Conservation (phyloP, 2,797 vertebrate species). For the Gobionotothen gibberifrons region DNA sequence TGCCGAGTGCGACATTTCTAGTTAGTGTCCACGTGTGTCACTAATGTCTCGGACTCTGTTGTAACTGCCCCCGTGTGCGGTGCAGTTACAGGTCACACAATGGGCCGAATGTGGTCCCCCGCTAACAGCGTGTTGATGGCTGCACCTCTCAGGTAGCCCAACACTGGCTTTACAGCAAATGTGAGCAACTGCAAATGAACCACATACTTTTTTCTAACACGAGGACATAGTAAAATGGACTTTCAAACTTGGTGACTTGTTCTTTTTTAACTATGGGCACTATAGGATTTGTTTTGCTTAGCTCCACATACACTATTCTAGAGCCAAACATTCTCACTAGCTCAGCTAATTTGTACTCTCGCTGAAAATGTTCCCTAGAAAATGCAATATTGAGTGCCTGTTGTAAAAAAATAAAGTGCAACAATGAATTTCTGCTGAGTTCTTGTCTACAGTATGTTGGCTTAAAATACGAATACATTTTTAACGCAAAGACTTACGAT, state of each 20-base stretch:
- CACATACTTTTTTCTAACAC: not conserved
- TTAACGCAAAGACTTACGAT: not conserved
- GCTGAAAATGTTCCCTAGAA: not conserved
- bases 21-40: slow-evolving; percentile 61
- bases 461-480: not conserved
- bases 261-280: not conserved
- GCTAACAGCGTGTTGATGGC: slow-evolving; percentile 23
- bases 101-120: slow-evolving; percentile 61
- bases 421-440: not conserved
- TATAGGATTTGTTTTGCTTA: not conserved
- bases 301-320: not conserved
- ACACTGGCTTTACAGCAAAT: slow-evolving; percentile 36
- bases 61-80: slow-evolving; percentile 38
- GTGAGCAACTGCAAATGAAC: slow-evolving; percentile 12
- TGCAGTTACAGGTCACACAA: slow-evolving; percentile 72
- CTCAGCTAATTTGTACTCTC: not conserved
- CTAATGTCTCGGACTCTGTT: slow-evolving; percentile 44
- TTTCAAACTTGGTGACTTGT: not conserved
- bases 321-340: not conserved
- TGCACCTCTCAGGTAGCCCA: slow-evolving; percentile 52
- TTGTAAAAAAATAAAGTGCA: not conserved
- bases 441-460: not conserved
- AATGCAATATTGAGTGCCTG: not conserved
- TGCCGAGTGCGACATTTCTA: slow-evolving; percentile 61
- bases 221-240: not conserved